Percentiles rank a stretch among this genome's conserved stretches.
Evolutionary conservation across 2,113 vertebrate species (phyloP).

Genomic region (Equus przewalskii): DNA sequence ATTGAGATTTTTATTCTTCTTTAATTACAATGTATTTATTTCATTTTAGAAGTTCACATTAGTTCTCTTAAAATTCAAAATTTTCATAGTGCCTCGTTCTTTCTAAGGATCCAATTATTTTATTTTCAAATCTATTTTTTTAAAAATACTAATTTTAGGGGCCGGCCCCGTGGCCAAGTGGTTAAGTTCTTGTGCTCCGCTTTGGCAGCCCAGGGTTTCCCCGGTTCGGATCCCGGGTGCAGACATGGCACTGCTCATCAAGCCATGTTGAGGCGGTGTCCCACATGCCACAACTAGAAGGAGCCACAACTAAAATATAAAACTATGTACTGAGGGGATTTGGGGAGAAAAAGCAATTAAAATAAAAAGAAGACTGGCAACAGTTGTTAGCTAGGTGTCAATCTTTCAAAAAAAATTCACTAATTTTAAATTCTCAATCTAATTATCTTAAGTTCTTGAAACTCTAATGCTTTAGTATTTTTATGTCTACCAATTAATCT

Average conservation of each 20-base stretch:
- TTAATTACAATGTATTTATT: neutral
- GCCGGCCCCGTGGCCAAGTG: too few species aligned
- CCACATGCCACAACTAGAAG: too few species aligned
- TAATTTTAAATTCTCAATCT: neutral
- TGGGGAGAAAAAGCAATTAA: too few species aligned
- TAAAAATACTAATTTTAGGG: constrained; percentile 2
- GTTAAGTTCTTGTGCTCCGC: too few species aligned
- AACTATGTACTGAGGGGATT: too few species aligned
- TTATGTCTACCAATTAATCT: neutral
- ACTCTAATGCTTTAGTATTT: neutral
- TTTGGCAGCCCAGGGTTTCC: too few species aligned
- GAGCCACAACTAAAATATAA: too few species aligned
- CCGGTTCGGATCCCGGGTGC: too few species aligned
- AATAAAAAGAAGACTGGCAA: too few species aligned
- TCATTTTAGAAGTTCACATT: neutral
- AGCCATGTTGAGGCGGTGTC: too few species aligned
- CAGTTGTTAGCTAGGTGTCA: too few species aligned
- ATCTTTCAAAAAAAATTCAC: neutral
- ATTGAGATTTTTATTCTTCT: neutral
- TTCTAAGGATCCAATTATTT: neutral
- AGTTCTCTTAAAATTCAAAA: neutral
- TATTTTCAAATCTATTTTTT: neutral
- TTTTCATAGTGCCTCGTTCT: neutral
- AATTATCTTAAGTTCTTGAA: constrained; percentile 13
- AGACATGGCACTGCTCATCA: too few species aligned